Percentiles rank a stretch among this genome's conserved stretches.
Evolutionary conservation across 1,140 invertebrate genomes (phyloP).

Genomic region (Panagrolaimus sp.): DNA sequence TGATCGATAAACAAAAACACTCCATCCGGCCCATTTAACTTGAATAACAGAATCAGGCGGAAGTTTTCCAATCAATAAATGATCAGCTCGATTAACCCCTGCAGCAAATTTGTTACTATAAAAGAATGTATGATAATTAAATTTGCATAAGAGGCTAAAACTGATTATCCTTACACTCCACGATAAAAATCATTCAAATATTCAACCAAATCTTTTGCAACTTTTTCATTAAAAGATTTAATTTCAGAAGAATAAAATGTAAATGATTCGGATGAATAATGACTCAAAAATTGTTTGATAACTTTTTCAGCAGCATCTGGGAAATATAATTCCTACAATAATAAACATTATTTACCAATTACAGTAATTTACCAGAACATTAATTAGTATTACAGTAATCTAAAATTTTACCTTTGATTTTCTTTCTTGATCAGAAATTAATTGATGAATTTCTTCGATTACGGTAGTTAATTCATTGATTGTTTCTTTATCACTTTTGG

Average conservation of each 20-base stretch:
- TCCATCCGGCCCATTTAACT: not conserved
- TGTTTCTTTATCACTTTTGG: too few species aligned
- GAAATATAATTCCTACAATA: not conserved
- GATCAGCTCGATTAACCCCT: not conserved
- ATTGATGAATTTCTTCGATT: too few species aligned
- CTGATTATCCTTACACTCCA: not conserved
- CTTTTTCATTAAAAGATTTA: slow-evolving; percentile 3
- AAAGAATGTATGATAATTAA: not conserved
- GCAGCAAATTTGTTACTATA: not conserved
- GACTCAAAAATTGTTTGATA: slow-evolving; percentile 1
- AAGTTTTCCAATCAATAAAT: not conserved
- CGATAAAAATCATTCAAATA: slow-evolving; percentile 2
- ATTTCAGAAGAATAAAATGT: not conserved
- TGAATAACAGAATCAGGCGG: slow-evolving; percentile 1
- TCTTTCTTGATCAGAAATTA: not conserved
- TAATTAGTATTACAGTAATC: not conserved
- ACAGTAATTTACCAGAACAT: not conserved
- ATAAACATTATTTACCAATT: too few species aligned
- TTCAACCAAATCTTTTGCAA: not conserved
- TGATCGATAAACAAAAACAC: not conserved
- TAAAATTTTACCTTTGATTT: not conserved
- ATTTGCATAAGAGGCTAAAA: not conserved
- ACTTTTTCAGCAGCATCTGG: not conserved
- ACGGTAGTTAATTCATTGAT: too few species aligned
- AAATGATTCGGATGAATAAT: not conserved